Conservation (phyloP, 2,113 vertebrate genomes). For the Psittacus erithacus region DNA sequence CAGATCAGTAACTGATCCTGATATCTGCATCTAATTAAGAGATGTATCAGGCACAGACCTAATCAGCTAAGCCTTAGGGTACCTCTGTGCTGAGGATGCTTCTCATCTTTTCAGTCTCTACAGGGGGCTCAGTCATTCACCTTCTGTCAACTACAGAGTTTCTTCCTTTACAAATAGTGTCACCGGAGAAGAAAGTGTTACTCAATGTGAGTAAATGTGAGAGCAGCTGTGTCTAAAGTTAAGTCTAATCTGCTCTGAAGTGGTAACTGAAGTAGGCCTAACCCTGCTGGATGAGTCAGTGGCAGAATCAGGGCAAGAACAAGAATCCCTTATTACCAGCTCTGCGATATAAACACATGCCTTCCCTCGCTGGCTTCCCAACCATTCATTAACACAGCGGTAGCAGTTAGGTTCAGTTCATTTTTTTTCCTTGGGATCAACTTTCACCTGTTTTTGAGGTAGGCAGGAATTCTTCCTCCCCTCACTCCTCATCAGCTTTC, state of each 20-base stretch:
- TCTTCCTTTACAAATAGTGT: neutral
- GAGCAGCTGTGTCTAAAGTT: conserved; percentile 6
- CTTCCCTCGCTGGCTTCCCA: neutral
- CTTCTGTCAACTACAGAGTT: neutral
- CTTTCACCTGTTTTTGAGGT: conserved; percentile 9
- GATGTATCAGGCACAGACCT: neutral
- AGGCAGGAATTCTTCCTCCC: neutral
- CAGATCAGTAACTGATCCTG: neutral
- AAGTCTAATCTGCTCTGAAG: conserved; percentile 21
- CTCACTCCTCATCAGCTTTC: neutral
- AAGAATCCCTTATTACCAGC: conserved; percentile 13
- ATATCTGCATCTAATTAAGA: neutral
- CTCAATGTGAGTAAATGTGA: neutral
- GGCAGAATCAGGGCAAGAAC: neutral
- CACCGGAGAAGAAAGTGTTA: conserved; percentile 25
- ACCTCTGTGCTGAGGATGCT: neutral
- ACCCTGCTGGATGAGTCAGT: conserved; percentile 33
- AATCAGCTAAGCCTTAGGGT: neutral
- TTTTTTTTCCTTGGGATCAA: neutral
- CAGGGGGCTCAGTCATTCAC: neutral
- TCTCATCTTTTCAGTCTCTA: neutral
- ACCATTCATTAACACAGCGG: conserved; percentile 20
- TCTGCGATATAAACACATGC: neutral
- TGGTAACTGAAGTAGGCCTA: neutral
- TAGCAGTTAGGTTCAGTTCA: conserved; percentile 30